Evolutionary conservation across 2,113 vertebrate genomes (phyloP).

Genomic region (Pseudorhombus dupliciocellatus): DNA sequence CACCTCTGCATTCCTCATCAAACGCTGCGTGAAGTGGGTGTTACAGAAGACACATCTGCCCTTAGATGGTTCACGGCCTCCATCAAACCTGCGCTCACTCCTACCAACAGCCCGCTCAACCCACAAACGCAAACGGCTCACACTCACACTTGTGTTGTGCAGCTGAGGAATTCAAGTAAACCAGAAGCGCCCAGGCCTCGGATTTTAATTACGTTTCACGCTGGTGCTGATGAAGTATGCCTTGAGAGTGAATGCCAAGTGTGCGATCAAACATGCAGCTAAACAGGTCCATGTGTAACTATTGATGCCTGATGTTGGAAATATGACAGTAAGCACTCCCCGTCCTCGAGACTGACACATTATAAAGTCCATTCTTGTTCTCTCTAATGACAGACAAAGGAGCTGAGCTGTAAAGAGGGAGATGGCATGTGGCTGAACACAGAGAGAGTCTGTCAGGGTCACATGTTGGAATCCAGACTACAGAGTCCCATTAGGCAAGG

Average conservation of each 20-base stretch:
- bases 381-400: neutral
- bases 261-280: slow-evolving; percentile 8
- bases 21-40: neutral
- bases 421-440: neutral
- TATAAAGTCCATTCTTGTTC: neutral
- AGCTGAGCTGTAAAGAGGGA: neutral
- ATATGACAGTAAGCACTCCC: slow-evolving; percentile 27
- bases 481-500: slow-evolving; percentile 55
- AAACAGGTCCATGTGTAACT: slow-evolving; percentile 18
- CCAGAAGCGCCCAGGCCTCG: slow-evolving; percentile 10
- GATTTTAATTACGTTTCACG: slow-evolving; percentile 33
- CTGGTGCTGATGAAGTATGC: slow-evolving; percentile 11
- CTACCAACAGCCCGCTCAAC: neutral
- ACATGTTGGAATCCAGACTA: slow-evolving; percentile 35
- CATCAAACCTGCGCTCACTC: neutral
- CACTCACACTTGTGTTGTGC: slow-evolving; percentile 20
- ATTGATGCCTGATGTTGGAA: slow-evolving; percentile 14
- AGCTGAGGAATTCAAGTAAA: slow-evolving; percentile 47
- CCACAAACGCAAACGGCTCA: neutral
- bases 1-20: neutral
- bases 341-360: slow-evolving; percentile 3
- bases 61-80: neutral
- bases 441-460: slow-evolving; percentile 44
- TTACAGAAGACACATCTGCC: neutral
- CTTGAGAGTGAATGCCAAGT: slow-evolving; percentile 24